Evolutionary conservation across 2,113 vertebrate species (phyloP), one percentile per base, ranked within the genome.

Genomic region (Oreamnos americanus): DNA sequence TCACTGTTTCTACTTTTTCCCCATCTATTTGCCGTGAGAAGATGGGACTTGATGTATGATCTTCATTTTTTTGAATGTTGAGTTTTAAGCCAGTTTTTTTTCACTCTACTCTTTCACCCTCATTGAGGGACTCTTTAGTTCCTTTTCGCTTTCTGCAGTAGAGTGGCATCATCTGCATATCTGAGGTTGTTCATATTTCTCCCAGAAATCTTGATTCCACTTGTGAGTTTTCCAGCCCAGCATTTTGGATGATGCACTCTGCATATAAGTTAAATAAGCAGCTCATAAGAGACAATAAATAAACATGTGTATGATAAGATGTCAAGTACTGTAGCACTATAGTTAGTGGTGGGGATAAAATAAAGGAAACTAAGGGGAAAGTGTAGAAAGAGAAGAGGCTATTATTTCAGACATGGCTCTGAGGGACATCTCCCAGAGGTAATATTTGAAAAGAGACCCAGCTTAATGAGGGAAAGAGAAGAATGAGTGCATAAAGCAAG

Each of bases 371-470:
- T 1, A 4, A 51, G 26, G 16, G 6, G 12, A 30, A 5, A 45
- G 13, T 14, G 2, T 5, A 17, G 64, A 16, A 67, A 25, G 67
- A 67, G 25, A 21, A 8, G 1, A 10, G 26, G 14, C 25, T 64
- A 25, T 15, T 60, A 0, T 57, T 30, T 49, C 45, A 15, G 33
- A 11, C 8, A 1, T 2, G 28, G 30, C 8, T 53, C 0, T 3
- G 62, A 84, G 36, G 10, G 12, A 5, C 55, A 21, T 55, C 91
- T 36, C 33, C 51, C 53, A n/a, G 23, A 47, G 28, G n/a, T 39
- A 16, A 7, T 3, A 8, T 6, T 7, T 45, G 81, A 57, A 16
- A 16, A 83, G 21, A 84, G 16, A 30, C 30, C 43, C 26, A 10
- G 1, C 2, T 7, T 36, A 76, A 62, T 49, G 17, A 49, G 10